Percentiles rank a stretch among this genome's conserved stretches.
Evolutionary conservation across 1,140 invertebrate genomes (phyloP).

Genomic region (Pachypsylla venusta): DNA sequence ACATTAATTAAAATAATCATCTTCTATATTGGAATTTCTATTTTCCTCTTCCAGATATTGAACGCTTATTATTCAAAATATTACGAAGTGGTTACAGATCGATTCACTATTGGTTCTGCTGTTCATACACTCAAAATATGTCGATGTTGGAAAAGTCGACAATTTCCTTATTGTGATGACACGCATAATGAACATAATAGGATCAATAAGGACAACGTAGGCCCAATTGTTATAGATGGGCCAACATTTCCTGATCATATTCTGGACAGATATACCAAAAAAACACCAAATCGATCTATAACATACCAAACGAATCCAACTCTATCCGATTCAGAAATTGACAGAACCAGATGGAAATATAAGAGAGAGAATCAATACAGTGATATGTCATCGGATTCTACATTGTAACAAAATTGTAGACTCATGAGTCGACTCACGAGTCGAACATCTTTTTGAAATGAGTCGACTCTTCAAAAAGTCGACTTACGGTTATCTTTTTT

Average conservation of each 20-base stretch:
- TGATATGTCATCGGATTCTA: too few relatives aligned
- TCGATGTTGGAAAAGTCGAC: slow-evolving; percentile 73
- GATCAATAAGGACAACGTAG: slow-evolving; percentile 77
- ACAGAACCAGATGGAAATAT: background rate
- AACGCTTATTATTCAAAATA: background rate
- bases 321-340: background rate
- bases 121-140: slow-evolving; percentile 77
- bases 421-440: too few relatives aligned
- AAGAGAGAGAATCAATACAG: background rate
- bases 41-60: background rate
- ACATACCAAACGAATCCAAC: background rate
- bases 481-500: too few relatives aligned
- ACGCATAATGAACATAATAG: slow-evolving; percentile 75
- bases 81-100: slow-evolving; percentile 54
- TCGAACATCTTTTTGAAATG: too few relatives aligned
- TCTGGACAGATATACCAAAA: background rate
- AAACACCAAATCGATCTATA: background rate
- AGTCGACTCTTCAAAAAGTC: too few relatives aligned
- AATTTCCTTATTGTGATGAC: slow-evolving; percentile 97
- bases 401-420: too few relatives aligned
- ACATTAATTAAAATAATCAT: too few relatives aligned
- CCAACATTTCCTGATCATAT: background rate
- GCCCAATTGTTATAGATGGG: slow-evolving; percentile 52
- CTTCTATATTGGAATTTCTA: too few relatives aligned
- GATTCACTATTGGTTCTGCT: slow-evolving; percentile 85